Evolutionary conservation across 2,113 vertebrate genomes (phyloP).

Genomic region (Oncorhynchus tshawytscha): DNA sequence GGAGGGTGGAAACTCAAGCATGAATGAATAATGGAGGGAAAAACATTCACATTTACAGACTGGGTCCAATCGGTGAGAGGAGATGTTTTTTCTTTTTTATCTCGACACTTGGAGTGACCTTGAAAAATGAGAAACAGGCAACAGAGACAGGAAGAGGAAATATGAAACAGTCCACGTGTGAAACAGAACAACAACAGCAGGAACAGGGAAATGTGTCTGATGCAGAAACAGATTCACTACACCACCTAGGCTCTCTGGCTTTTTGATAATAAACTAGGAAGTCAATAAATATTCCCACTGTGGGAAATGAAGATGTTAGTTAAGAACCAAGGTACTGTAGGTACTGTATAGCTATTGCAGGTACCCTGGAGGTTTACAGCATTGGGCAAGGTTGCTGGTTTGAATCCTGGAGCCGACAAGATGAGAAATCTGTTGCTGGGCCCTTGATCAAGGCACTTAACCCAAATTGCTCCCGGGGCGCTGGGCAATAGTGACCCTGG

Average conservation of each 20-base stretch:
- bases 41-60: constrained; percentile 26
- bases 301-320: constrained; percentile 31
- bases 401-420: no score
- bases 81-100: background rate
- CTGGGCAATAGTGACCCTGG: no score
- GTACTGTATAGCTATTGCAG: background rate
- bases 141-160: constrained; percentile 24
- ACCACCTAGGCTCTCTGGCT: constrained; percentile 1
- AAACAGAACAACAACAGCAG: constrained; percentile 21
- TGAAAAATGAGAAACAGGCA: background rate
- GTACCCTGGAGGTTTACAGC: no score
- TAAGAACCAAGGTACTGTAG: background rate
- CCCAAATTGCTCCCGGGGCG: no score
- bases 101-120: constrained; percentile 3
- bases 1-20: constrained; percentile 23
- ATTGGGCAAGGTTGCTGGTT: no score
- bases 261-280: background rate
- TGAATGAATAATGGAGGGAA: constrained; percentile 47
- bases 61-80: background rate
- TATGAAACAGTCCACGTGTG: constrained; percentile 46
- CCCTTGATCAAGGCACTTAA: no score
- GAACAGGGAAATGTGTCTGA: constrained; percentile 15
- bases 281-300: background rate
- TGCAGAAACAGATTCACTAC: background rate
- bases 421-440: no score